Conservation (phyloP, 2,888 invertebrate genomes). For the Sinohyriopsis cumingii region DNA sequence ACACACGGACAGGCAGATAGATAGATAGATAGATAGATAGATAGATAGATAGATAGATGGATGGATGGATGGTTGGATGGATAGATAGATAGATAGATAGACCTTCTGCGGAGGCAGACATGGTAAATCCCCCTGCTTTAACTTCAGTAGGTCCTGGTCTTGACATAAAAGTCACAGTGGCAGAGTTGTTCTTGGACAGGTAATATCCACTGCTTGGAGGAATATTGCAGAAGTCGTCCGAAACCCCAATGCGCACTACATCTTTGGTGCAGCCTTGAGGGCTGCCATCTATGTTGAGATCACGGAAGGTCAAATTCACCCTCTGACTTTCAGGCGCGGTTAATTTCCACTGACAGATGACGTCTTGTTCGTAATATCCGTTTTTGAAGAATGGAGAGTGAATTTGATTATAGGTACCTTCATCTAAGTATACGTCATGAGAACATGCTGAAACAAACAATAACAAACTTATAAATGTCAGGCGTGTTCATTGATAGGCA, state of each 20-base stretch:
- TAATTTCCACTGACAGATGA: constrained; percentile 32
- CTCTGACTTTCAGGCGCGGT: constrained; percentile 24
- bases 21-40: background rate
- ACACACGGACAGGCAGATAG: background rate
- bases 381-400: constrained; percentile 29
- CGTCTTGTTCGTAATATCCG: constrained; percentile 31
- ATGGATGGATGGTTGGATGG: background rate
- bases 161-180: constrained; percentile 26
- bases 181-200: constrained; percentile 8
- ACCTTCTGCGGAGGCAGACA: constrained; percentile 26
- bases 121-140: constrained; percentile 28
- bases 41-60: background rate
- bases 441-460: constrained; percentile 27
- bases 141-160: constrained; percentile 11
- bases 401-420: constrained; percentile 21
- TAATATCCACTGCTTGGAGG: constrained; percentile 8
- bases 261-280: constrained; percentile 13
- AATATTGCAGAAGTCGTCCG: constrained; percentile 15
- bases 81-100: background rate
- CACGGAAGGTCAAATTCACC: constrained; percentile 21
- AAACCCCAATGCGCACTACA: constrained; percentile 20
- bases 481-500: too few relatives aligned
- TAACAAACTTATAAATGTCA: background rate
- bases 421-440: constrained; percentile 21
- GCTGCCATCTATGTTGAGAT: constrained; percentile 16